Percentiles rank a stretch among this genome's conserved stretches.
Conservation (phyloP, 1,140 invertebrate species). For the Tetramorium alpestre region DNA sequence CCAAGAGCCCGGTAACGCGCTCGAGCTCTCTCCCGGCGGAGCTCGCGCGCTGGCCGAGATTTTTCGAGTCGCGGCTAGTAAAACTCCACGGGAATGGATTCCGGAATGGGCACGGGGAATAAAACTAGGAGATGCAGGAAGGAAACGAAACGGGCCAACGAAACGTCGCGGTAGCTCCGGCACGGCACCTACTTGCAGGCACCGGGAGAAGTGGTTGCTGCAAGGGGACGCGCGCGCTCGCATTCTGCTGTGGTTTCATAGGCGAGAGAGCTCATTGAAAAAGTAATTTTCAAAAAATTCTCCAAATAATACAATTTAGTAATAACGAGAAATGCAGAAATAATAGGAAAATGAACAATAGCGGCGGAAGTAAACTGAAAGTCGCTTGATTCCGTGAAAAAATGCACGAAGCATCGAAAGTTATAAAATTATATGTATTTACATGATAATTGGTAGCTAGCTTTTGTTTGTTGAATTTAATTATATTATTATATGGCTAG, state of each 20-base stretch:
- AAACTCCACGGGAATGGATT: slow-evolving; percentile 71
- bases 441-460: background rate
- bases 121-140: slow-evolving; percentile 74
- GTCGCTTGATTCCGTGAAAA: background rate
- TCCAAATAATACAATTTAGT: background rate
- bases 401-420: background rate
- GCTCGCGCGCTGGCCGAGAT: slow-evolving; percentile 25
- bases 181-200: slow-evolving; percentile 6
- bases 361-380: background rate
- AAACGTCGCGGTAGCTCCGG: slow-evolving; percentile 61
- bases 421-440: background rate
- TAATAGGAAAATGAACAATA: background rate
- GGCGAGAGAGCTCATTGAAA: background rate
- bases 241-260: background rate
- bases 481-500: background rate
- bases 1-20: slow-evolving; percentile 34
- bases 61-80: slow-evolving; percentile 64
- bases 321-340: background rate
- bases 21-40: slow-evolving; percentile 20
- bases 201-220: background rate
- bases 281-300: background rate
- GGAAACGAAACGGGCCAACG: slow-evolving; percentile 67
- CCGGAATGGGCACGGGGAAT: slow-evolving; percentile 67
- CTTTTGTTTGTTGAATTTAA: slow-evolving; percentile 6
- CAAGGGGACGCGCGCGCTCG: background rate